Base-by-base conservation (phyloP, 2,888 invertebrate species). In the Thalpophila matura region DNA sequence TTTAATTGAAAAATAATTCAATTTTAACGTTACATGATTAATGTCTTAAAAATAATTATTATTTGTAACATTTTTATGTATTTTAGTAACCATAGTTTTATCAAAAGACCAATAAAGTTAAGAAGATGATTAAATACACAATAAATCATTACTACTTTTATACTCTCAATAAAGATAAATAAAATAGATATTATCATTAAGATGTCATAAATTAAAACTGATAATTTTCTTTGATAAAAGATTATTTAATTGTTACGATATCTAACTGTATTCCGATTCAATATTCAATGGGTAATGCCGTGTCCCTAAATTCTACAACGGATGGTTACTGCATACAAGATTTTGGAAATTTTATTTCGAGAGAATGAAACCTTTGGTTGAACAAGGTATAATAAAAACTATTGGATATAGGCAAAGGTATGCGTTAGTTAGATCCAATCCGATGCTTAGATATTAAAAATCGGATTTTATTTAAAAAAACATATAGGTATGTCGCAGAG, bases 161-260 rank as follows among this genome's bases (percentile, higher is more conserved):
- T 60, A 58, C 60, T 42, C 45, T 14, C 31, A 47, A 70, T 74
- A 70, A 57, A 70, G 50, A 74, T 62, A 57, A 47, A 3, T 27
- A 14, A 4, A 18, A 20, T 14, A 9, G 67, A 67, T 67, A 61
- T n/a, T n/a, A n/a, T n/a, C n/a, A n/a, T n/a, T 68, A 47, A 67
- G 22, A 51, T 51, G 51, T 24, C 31, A 68, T 70, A 70, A 63
- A 68, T 68, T 46, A 18, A 7, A 27, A 18, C 20, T 14, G 45
- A 67, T 49, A 67, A 47, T 0, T 33, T 49, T 40, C 22, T 16
- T 5, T 1, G 51, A 69, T 56, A 46, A 10, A 10, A 12, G 2
- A 12, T 16, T 5, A 29, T 16, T 65, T 65, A 56, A 46, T 55
- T 24, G 40, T 37, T 43, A 14, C 3, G 18, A 14, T 22, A 7